Conservation (phyloP, 2,797 vertebrate species). For the Uromys caudimaculatus region DNA sequence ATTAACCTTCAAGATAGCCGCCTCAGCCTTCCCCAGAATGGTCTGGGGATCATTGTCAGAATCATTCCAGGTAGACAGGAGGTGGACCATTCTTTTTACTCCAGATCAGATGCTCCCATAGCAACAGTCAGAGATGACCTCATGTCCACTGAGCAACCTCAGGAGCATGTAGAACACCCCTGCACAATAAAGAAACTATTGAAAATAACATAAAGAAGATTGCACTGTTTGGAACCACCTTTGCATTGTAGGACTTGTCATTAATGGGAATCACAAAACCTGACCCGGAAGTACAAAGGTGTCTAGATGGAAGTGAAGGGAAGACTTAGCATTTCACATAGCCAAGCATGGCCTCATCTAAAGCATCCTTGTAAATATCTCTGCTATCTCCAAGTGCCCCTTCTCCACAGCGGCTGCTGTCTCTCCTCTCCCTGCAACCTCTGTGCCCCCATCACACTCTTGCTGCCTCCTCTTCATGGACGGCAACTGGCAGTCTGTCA, state of each 20-base stretch:
- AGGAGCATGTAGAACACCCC: background rate
- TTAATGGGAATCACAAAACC: background rate
- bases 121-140: accelerated
- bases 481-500: background rate
- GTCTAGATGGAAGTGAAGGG: background rate
- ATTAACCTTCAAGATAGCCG: background rate
- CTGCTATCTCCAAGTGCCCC: background rate
- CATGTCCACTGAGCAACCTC: accelerated
- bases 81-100: background rate
- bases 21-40: background rate
- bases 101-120: background rate
- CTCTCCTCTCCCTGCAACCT: background rate
- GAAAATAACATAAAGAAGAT: background rate
- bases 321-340: background rate
- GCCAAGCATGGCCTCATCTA: background rate
- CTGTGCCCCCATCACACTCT: no score
- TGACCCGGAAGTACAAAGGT: background rate
- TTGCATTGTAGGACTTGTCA: no score
- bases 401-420: background rate
- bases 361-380: background rate
- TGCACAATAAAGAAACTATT: background rate
- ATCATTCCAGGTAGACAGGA: background rate
- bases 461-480: background rate
- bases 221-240: background rate
- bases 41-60: background rate